Evolutionary conservation across 2,113 vertebrate species (phyloP).

Genomic region (Cairina moschata): DNA sequence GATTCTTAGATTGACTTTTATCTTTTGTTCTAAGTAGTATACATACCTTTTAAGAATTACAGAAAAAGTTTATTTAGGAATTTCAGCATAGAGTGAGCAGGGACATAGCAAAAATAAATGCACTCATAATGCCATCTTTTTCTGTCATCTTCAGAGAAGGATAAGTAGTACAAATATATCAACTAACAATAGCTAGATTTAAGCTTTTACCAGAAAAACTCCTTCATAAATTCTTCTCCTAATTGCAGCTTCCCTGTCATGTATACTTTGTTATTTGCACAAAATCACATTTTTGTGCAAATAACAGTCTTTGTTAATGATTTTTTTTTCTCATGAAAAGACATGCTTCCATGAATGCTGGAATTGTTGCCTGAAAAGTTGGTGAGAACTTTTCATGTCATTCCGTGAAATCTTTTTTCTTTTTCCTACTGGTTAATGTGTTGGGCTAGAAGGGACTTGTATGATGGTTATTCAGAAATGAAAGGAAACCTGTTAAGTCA

Average conservation of each 20-base stretch:
- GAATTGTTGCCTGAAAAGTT: not conserved
- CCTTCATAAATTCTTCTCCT: not conserved
- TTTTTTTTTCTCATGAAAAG: not conserved
- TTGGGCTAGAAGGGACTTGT: not conserved
- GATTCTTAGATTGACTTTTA: no score
- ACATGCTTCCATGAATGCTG: not conserved
- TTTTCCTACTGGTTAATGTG: not conserved
- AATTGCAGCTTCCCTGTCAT: not conserved
- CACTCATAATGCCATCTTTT: not conserved
- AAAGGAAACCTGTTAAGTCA: no score
- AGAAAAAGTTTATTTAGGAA: not conserved
- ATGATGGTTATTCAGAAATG: no score
- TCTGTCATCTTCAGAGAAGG: not conserved
- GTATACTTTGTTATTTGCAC: not conserved
- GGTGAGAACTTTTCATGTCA: not conserved
- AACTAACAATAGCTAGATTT: not conserved
- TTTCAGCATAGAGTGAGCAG: not conserved
- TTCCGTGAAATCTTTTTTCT: not conserved
- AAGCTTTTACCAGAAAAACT: not conserved
- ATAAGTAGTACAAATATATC: not conserved
- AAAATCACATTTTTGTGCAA: not conserved
- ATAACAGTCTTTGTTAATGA: not conserved
- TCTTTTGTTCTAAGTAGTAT: not conserved
- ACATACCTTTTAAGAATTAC: not conserved
- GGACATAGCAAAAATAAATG: not conserved